Percentiles rank a stretch among this genome's conserved stretches.
These are phyloP conservation scores for Pteronura brasiliensis DNA, from an alignment of 2,113 vertebrate genomes.

Conservation along the genomic window DNA sequence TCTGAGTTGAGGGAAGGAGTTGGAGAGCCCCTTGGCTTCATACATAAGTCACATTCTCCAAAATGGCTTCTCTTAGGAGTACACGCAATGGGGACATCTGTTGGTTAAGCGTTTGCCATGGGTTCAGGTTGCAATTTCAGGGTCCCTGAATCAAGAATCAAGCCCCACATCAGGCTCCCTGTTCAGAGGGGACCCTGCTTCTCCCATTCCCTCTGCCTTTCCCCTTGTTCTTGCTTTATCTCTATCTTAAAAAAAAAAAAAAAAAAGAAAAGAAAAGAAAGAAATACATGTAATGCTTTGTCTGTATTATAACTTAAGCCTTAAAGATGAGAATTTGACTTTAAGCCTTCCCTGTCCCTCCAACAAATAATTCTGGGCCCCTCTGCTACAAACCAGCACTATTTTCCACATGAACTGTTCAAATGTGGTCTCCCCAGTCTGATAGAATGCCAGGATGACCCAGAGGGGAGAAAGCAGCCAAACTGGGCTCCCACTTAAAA, in stretches of 20 bases:
- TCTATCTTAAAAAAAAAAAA: too few species aligned
- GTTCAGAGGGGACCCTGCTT: not conserved
- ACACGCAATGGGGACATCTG: not conserved
- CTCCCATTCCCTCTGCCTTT: not conserved
- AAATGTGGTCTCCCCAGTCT: not conserved
- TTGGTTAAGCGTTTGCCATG: not conserved
- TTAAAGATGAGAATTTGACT: not conserved
- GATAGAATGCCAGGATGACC: not conserved
- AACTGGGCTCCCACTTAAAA: accelerated
- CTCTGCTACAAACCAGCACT: not conserved
- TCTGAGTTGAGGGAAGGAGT: not conserved
- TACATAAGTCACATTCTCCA: not conserved
- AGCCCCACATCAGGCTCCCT: not conserved
- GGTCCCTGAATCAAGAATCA: not conserved
- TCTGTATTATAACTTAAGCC: not conserved
- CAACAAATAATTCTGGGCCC: not conserved
- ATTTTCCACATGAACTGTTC: not conserved
- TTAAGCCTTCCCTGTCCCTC: not conserved
- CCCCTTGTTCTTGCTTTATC: too few species aligned
- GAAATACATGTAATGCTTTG: not conserved
- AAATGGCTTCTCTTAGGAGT: not conserved
- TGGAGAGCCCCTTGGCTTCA: not conserved
- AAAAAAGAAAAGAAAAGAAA: not conserved
- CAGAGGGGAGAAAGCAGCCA: not conserved
- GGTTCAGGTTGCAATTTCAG: not conserved